A percentile compares a stretch with the other conserved stretches of the same genome.
These are phyloP conservation scores for Heteronetta atricapilla DNA, from an alignment of 2,113 vertebrate genomes.

Conservation along the genomic window DNA sequence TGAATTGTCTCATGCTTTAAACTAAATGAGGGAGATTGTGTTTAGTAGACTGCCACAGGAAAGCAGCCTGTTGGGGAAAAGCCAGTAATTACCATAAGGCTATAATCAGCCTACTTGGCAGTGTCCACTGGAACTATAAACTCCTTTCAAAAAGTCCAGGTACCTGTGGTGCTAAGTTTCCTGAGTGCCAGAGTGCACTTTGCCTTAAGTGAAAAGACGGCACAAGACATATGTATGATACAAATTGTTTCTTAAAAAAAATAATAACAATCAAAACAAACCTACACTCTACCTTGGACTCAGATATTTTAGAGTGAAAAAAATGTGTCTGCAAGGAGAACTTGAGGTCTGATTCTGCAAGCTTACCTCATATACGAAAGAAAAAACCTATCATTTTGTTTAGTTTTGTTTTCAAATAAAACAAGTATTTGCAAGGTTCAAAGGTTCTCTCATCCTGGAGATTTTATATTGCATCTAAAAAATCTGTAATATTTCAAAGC, in stretches of 20 bases:
- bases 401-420: not conserved
- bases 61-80: not conserved
- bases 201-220: conserved; percentile 38
- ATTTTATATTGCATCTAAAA: not conserved
- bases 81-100: conserved; percentile 56
- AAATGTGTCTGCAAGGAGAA: not conserved
- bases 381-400: not conserved
- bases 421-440: not conserved
- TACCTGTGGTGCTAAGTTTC: conserved; percentile 42
- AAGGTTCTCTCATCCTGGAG: not conserved
- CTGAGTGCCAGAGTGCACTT: conserved; percentile 35
- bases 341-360: not conserved
- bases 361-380: not conserved
- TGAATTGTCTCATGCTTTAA: not conserved
- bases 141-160: conserved; percentile 38
- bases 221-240: not conserved
- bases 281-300: not conserved
- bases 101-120: conserved; percentile 61
- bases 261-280: not conserved
- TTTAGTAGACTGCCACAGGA: conserved; percentile 9
- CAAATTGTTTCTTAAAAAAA: not conserved
- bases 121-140: conserved; percentile 30
- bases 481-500: not conserved
- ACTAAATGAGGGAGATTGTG: not conserved
- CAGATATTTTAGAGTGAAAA: not conserved